These are phyloP conservation scores for Agrilus biguttatus DNA, from an alignment of 2,888 invertebrate species.

Conservation along the genomic window DNA sequence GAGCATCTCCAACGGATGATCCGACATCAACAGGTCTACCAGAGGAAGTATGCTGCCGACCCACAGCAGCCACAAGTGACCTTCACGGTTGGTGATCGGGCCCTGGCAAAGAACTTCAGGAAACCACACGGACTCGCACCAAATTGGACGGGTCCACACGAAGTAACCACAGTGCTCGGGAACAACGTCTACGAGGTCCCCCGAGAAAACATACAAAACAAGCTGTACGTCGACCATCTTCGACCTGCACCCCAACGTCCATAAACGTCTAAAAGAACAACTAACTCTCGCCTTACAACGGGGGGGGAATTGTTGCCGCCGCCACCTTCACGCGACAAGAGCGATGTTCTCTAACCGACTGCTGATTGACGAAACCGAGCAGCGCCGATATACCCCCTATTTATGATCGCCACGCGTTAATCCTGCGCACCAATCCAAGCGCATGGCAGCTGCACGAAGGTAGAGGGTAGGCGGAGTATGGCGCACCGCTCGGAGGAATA, in stretches of 20 bases:
- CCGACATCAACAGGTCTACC: background rate
- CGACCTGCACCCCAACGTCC: background rate
- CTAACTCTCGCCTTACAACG: too few species aligned
- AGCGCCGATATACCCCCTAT: too few species aligned
- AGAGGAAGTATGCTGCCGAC: background rate
- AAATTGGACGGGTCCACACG: constrained; percentile 1
- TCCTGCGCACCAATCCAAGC: too few species aligned
- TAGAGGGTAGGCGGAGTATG: too few species aligned
- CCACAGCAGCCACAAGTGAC: background rate
- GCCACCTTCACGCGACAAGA: too few species aligned
- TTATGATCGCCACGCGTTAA: too few species aligned
- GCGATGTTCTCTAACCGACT: background rate
- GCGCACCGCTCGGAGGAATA: too few species aligned
- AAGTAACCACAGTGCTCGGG: background rate
- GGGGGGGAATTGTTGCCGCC: too few species aligned
- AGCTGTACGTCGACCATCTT: constrained; percentile 2
- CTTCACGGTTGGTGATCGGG: background rate
- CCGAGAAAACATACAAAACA: background rate
- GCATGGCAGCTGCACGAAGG: too few species aligned
- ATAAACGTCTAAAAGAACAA: too few species aligned
- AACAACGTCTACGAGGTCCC: background rate
- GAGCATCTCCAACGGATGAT: background rate
- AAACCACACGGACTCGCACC: background rate
- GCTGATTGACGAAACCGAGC: too few species aligned
- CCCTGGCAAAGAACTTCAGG: background rate